These are phyloP conservation scores for Drosophila sordidula DNA, from an alignment of 2,888 invertebrate genomes.

Conservation along the genomic window DNA sequence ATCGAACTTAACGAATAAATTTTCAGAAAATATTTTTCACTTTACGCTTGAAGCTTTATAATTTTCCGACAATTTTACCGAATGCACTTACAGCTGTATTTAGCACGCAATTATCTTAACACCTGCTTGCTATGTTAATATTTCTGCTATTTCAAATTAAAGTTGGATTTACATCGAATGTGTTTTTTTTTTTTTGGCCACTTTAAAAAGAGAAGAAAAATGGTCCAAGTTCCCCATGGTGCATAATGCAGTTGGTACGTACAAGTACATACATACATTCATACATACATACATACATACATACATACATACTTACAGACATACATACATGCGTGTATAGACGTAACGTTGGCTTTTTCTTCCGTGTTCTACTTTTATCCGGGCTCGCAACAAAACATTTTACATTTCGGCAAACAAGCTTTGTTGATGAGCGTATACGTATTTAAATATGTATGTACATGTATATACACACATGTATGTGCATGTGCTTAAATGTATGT, in stretches of 20 bases:
- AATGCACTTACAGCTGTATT: not conserved
- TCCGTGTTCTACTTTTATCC: constrained; percentile 22
- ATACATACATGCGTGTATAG: constrained; percentile 8
- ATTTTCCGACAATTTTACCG: too few relatives aligned
- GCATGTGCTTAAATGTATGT: not conserved
- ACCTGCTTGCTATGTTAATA: not conserved
- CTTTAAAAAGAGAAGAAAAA: not conserved
- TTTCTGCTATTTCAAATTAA: not conserved
- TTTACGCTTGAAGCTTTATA: too few relatives aligned
- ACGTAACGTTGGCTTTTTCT: constrained; percentile 27
- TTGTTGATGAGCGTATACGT: constrained; percentile 2
- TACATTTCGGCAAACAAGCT: constrained; percentile 15
- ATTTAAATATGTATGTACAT: not conserved
- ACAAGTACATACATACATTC: not conserved
- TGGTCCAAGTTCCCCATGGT: not conserved
- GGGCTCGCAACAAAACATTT: constrained; percentile 12
- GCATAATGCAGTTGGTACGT: not conserved
- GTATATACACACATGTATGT: not conserved
- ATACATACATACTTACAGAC: not conserved
- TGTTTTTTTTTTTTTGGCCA: not conserved
- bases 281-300: not conserved
- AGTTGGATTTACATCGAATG: not conserved
- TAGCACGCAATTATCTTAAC: not conserved
- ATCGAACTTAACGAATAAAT: too few relatives aligned
- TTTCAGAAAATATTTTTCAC: too few relatives aligned